Evolutionary conservation across 2,888 invertebrate species (phyloP).

Genomic region (Pseudococcus longispinus): DNA sequence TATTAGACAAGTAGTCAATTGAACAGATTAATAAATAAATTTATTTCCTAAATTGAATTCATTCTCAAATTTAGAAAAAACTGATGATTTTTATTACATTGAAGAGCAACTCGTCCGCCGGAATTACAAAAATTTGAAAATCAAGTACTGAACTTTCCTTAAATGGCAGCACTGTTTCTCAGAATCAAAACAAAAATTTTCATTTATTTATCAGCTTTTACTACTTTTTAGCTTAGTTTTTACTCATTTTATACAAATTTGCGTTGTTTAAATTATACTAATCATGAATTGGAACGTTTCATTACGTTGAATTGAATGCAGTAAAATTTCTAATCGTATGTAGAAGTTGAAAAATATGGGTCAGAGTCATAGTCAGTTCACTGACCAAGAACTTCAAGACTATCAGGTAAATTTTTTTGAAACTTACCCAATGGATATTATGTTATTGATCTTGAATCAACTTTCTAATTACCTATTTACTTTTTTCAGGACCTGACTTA

Average conservation of each 20-base stretch:
- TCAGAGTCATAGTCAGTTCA: conserved; percentile 82
- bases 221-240: too few relatives aligned
- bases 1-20: too few relatives aligned
- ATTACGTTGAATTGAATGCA: neutral
- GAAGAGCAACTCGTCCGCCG: too few relatives aligned
- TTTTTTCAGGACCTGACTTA: conserved; percentile 84
- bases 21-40: too few relatives aligned
- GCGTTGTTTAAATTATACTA: neutral
- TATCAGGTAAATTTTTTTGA: conserved; percentile 74
- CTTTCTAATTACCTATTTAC: conserved; percentile 49
- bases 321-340: neutral
- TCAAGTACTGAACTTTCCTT: too few relatives aligned
- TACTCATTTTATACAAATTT: neutral
- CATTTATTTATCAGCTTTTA: too few relatives aligned
- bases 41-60: too few relatives aligned
- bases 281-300: neutral
- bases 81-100: too few relatives aligned
- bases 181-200: too few relatives aligned
- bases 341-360: conserved; percentile 69
- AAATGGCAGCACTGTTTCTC: too few relatives aligned
- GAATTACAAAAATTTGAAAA: too few relatives aligned
- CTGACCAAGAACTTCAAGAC: conserved; percentile 87
- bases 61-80: too few relatives aligned
- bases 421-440: neutral
- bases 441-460: neutral